Base-by-base conservation (phyloP, 2,113 vertebrate genomes). In the Acanthochromis polyacanthus region DNA sequence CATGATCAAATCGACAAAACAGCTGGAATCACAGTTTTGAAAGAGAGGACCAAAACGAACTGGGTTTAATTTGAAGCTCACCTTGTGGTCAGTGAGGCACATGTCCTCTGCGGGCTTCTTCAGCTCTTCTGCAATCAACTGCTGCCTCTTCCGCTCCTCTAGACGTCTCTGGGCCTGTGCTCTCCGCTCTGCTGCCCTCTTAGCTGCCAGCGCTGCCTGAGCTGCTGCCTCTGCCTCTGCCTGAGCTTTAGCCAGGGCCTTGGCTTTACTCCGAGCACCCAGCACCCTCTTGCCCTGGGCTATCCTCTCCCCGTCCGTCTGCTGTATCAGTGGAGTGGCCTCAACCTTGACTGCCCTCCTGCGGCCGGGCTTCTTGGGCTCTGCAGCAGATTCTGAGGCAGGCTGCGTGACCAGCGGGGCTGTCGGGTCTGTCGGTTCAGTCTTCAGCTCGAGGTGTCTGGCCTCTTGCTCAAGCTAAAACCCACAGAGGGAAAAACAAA, bases 81-180 rank as follows among this genome's bases (percentile, higher is more conserved):
- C 98, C 94, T 96, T 96, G 82, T 98, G 98, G 88, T 99, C 97
- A 28, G 95, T 93, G 59, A 99, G 92, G 90, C 97, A 98, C 98
- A 99, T 98, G 81, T 99, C 98, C 88, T 99, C 98, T 0, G 95
- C 94, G 53, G 98, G 98, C 71, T 98, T 99, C 94, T 97, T 99
- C 91, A 99, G 94, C 89, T 99, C 97, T 52, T 99, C 97, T 61
- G 96, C 84, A 52, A 99, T 97, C 70, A 95, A 86, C 92, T 98
- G 97, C 82, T 98, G 97, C 72, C 96, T 94, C 86, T 92, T 96
- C n/a, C 96, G 94, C 67, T 98, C 97, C 90, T 98, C 96, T 82
- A 95, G 83, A 5, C 96, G 95, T 58, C 95, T 95, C 92, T 98
- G 97, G 16, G 95, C 93, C 75, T 95, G 90, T 0, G 86, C 84